Percentiles rank a stretch among this genome's conserved stretches.
Conservation (phyloP, 2,113 vertebrate species). For the Oncorhynchus keta region DNA sequence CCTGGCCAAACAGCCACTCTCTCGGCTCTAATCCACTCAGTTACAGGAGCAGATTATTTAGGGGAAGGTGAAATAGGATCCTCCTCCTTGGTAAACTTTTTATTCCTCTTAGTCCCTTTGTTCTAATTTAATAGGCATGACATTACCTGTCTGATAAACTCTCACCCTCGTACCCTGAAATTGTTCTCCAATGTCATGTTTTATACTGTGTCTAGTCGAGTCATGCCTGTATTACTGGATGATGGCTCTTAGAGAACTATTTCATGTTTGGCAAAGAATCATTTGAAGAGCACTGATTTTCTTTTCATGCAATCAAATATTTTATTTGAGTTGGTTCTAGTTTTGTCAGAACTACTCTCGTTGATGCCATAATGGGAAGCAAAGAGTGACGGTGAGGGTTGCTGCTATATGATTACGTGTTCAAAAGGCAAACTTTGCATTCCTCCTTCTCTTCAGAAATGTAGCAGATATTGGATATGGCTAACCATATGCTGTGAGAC, state of each 20-base stretch:
- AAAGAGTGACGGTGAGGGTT: not conserved
- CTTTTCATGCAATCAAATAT: not conserved
- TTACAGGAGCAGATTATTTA: conserved; percentile 59
- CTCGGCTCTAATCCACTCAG: conserved; percentile 64
- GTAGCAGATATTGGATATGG: not conserved
- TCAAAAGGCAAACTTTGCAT: not conserved
- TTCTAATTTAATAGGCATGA: conserved; percentile 40
- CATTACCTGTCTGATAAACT: conserved; percentile 58
- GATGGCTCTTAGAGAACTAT: conserved; percentile 15
- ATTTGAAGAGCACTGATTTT: not conserved
- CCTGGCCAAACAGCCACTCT: conserved; percentile 59
- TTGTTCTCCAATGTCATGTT: not conserved
- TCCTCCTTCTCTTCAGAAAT: not conserved
- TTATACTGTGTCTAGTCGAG: not conserved
- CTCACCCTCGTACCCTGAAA: too few species aligned
- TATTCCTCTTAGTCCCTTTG: conserved; percentile 37
- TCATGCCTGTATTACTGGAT: not conserved
- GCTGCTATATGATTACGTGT: not conserved
- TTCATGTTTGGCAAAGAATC: not conserved
- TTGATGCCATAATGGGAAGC: not conserved
- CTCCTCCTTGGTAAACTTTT: not conserved
- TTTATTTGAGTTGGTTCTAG: not conserved
- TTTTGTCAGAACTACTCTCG: not conserved
- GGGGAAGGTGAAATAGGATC: conserved; percentile 24
- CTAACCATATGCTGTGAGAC: conserved; percentile 7